Conservation (phyloP, 2,113 vertebrate genomes). For the Trochalopteron elliotii region DNA sequence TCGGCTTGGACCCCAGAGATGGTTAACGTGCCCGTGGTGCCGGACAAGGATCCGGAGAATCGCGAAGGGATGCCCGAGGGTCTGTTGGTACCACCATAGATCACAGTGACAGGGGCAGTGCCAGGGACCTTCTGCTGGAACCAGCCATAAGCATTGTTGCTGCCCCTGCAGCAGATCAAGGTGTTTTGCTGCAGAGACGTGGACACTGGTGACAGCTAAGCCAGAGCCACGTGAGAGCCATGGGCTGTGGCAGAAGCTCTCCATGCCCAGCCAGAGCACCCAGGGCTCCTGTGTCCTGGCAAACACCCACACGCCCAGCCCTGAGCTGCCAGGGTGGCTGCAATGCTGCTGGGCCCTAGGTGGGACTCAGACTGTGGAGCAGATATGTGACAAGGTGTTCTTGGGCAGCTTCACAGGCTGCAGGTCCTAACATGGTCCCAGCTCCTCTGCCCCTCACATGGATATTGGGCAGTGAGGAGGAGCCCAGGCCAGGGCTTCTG, state of each 20-base stretch:
- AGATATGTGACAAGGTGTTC: not conserved
- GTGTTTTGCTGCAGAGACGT: not conserved
- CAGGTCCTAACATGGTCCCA: not conserved
- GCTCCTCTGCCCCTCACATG: not conserved
- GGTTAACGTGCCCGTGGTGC: fast-evolving
- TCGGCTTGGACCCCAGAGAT: not conserved
- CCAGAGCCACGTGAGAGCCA: not conserved
- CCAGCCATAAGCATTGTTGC: not conserved
- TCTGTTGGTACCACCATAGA: fast-evolving
- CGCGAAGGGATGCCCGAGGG: not conserved
- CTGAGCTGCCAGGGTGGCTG: not conserved
- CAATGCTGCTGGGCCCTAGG: not conserved
- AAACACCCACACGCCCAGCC: fast-evolving
- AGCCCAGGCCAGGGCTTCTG: not conserved
- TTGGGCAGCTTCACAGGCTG: not conserved
- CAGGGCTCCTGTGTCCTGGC: not conserved
- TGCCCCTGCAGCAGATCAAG: not conserved
- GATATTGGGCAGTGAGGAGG: not conserved
- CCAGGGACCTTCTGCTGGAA: not conserved
- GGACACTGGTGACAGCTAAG: not conserved
- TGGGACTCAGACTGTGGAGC: not conserved
- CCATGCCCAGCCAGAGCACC: not conserved
- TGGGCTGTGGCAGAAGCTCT: not conserved
- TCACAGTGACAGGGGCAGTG: not conserved
- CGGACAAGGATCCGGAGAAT: not conserved